Evolutionary conservation across 2,888 invertebrate genomes (phyloP), one percentile per base, ranked within the genome.

Genomic region (Camponotus fellah): DNA sequence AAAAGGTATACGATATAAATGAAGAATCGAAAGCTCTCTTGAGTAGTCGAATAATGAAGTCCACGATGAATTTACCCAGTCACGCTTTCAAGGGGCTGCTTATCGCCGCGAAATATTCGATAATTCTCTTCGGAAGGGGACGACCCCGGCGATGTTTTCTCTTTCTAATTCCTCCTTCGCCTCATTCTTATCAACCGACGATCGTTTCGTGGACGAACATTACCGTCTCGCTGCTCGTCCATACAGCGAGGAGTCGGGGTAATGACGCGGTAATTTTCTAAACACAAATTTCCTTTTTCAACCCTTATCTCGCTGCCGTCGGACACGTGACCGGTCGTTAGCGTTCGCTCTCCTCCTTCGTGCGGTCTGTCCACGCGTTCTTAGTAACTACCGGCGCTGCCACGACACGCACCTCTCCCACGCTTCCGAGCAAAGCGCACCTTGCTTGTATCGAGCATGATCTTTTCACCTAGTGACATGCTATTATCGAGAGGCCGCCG

Each of bases 261-360:
- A 92, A 94, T 93, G 92, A 93, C 93, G 91, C 86, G 92, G 93
- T 93, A 94, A 94, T 94, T 94, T 92, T 91, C 92, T 93, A 94
- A 93, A 93, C 92, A 92, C 91, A 92, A 94, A 93, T 92, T 94
- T 94, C 93, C 93, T 92, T 89, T 89, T 88, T 87, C 85, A 84
- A 83, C 88, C 90, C 89, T 91, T 92, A 90, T 91, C 89, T 89
- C n/a, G 43, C 80, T 53, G 8, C 76, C 85, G 88, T 86, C 90
- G 87, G 84, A 87, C 93, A 92, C 92, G 93, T 91, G 92, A 91
- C 90, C 86, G 87, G 83, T 92, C 91, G 90, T 92, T 92, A 92
- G 86, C 88, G 86, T 83, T 68, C 64, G 85, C 86, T 86, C 87
- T 91, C 89, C 88, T 89, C 82, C 72, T 75, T 72, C 81, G 85